Base-by-base conservation (phyloP, 2,888 invertebrate species). In the Hipparchia sbordonii region DNA sequence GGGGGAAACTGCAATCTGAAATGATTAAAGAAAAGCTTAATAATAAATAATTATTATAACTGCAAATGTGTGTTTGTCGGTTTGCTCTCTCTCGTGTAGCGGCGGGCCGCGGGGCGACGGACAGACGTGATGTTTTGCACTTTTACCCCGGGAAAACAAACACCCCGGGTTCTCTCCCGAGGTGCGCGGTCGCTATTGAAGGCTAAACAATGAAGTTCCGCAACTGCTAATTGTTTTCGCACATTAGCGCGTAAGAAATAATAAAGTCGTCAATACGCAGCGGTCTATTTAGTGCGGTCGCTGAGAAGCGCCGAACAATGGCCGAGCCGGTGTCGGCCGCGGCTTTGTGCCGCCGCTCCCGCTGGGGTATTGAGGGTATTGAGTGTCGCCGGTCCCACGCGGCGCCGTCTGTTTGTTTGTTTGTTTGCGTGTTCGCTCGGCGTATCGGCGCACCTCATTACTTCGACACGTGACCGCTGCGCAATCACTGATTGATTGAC, bases 391-490 rank as follows among this genome's bases (percentile, higher is more conserved):
- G 57, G 4, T 23, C 57, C 57, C 57, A 9, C 57, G 57, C 8
- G 5, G 56, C 7, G 48, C 48, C 6, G 48, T 6, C 13, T 39
- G 39, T 39, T 39, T 39, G 39, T 39, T 57, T 23, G 56, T 8
- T 84, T 84, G 82, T 82, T 83, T 85, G 84, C 85, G 48, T 75
- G 70, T 74, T 71, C 72, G 70, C 72, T 84, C 77, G 86, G 82
- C 84, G 57, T 57, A 23, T 57, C 57, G 57, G 23, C 57, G 57
- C 70, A 46, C 71, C 82, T 88, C 86, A 85, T 87, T 88, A 88
- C 76, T 80, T 81, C 82, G 88, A 82, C 89, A 89, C 90, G 90
- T 84, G 90, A 80, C 84, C 71, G 73, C 70, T 79, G 80, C 82
- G 82, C 84, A 81, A 82, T 77, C 45, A 65, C 56, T 48, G 76